Evolutionary conservation across 2,113 vertebrate genomes (phyloP), one percentile per base, ranked within the genome.

Genomic region (Apeltes quadracus): DNA sequence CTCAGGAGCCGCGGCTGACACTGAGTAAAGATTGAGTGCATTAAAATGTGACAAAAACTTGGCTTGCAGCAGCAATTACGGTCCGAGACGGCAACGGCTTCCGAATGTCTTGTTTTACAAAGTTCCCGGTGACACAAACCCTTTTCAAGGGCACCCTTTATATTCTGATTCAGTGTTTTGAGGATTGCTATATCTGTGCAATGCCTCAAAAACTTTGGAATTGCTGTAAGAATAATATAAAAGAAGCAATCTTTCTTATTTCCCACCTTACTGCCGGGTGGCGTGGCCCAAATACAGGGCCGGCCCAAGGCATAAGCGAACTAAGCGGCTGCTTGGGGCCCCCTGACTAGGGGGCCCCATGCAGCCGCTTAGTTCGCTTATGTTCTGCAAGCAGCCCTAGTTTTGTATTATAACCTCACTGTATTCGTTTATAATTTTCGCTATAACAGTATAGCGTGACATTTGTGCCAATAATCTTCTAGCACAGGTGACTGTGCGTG

Each of bases 61-160:
- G 23, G 55, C 81, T 85, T 58, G 25, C 39, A 76, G 82, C 86
- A 78, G 81, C 81, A 86, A 90, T 91, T 90, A 88, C 72, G 79
- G 54, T 72, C 53, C 83, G 61, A 78, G 38, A 69, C 48, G 43
- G 81, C 80, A 81, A 74, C 41, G 0, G 82, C 54, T 75, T 58
- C 64, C 57, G 59, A 81, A 79, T 39, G 63, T 83, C 44, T 80
- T 41, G 29, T 79, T n/a, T 86, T 85, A 57, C 27, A 81, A 76
- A 55, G 61, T 74, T 71, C 0, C 50, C 20, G 29, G 36, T 62
- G 73, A 73, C 51, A 41, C 55, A 23, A 53, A 58, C 65, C 32
- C 13, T 77, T 71, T 56, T 56, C 46, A 67, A 43, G 39, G 38
- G 16, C 43, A 59, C 7, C 48, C 34, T 67, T 63, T 56, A 34